Evolutionary conservation across 2,113 vertebrate species (phyloP).

Genomic region (Motacilla tschutschensis): DNA sequence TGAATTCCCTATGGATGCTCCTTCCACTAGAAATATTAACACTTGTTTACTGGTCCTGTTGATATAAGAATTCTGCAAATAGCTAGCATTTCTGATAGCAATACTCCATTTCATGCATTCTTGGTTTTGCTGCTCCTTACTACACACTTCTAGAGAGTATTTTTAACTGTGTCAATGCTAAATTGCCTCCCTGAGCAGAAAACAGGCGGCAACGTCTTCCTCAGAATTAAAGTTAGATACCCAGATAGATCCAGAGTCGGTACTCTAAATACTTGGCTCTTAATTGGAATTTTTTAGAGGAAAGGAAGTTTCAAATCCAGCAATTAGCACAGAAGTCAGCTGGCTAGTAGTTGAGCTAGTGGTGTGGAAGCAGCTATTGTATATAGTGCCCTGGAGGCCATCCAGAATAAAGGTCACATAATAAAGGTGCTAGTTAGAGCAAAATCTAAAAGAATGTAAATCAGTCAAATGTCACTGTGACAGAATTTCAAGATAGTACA

Average conservation of each 20-base stretch:
- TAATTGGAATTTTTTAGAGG: background rate
- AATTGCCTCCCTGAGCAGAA: background rate
- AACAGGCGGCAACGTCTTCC: background rate
- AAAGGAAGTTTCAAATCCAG: slow-evolving; percentile 5
- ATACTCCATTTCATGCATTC: background rate
- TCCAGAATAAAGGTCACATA: slow-evolving; percentile 5
- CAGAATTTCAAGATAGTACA: background rate
- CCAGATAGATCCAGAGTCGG: background rate
- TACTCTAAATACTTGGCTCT: background rate
- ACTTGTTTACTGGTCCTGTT: slow-evolving; percentile 74
- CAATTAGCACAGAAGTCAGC: background rate
- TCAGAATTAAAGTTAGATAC: background rate
- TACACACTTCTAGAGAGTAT: background rate
- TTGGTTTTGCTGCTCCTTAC: background rate
- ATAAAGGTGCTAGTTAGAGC: slow-evolving; percentile 9
- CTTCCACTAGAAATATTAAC: slow-evolving; percentile 75
- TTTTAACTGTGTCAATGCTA: background rate
- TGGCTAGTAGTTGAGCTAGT: slow-evolving; percentile 10
- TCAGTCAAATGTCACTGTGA: background rate
- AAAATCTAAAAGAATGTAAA: slow-evolving; percentile 20
- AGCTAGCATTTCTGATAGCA: slow-evolving; percentile 40
- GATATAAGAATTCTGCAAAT: slow-evolving; percentile 72
- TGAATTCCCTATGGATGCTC: slow-evolving; percentile 60
- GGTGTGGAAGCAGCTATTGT: background rate
- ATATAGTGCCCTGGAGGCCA: background rate